These are phyloP conservation scores for Cryptomyrus ogoouensis DNA, from an alignment of 2,113 vertebrate genomes.

Conservation along the genomic window DNA sequence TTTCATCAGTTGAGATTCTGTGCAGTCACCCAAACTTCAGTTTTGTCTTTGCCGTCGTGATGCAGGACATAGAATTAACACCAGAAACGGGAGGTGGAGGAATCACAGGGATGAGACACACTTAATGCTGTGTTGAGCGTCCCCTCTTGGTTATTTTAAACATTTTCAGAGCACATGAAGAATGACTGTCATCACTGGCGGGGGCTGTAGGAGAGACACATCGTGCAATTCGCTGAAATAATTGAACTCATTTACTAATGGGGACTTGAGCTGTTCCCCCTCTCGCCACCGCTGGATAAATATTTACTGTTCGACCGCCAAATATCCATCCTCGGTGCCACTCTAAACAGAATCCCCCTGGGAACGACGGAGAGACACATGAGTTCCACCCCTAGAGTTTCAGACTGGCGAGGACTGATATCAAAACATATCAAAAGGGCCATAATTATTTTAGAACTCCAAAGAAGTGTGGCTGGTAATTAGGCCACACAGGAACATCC, in stretches of 20 bases:
- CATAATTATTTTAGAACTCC: conserved; percentile 68
- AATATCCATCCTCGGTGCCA: conserved; percentile 33
- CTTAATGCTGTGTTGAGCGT: neutral
- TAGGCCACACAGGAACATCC: conserved; percentile 68
- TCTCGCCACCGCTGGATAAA: conserved; percentile 49
- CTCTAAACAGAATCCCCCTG: conserved; percentile 46
- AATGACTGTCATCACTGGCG: neutral
- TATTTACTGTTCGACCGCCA: conserved; percentile 56
- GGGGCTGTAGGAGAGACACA: neutral
- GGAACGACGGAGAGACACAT: conserved; percentile 48
- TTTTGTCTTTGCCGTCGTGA: too few species aligned
- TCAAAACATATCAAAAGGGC: conserved; percentile 67
- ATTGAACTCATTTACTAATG: conserved; percentile 37
- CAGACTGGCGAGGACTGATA: conserved; percentile 61
- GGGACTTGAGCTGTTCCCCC: conserved; percentile 46
- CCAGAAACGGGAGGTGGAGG: neutral
- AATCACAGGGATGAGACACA: neutral
- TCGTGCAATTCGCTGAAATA: conserved; percentile 9
- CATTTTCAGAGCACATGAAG: neutral
- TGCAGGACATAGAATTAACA: neutral
- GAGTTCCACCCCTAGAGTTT: conserved; percentile 38
- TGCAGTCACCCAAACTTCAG: neutral
- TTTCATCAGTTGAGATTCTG: neutral
- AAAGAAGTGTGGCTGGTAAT: conserved; percentile 64
- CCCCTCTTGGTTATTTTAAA: neutral